Base-by-base conservation (phyloP, 30 jellyfish, hydroid and myxozoan species). In the Cassiopea andromeda region DNA sequence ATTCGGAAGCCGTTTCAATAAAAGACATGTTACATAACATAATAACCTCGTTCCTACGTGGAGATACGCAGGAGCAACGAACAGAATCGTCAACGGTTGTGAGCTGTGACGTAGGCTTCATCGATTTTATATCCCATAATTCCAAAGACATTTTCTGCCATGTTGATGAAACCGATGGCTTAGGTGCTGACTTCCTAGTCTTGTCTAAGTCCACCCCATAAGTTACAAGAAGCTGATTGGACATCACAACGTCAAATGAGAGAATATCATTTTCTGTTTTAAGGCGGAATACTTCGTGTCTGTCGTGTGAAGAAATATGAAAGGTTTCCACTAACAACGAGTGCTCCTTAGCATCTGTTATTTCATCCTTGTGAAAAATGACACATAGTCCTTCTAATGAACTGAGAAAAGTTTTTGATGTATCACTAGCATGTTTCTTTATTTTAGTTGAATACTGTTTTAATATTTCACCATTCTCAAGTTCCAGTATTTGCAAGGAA, bases 131-230 rank as follows among this genome's bases (percentile, higher is more conserved):
- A 75, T 83, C 90, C 92, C 97, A 90, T 83, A 90, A 82, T 69
- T 83, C 90, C 80, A 90, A 67, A 5, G 92, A 7, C 90, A 82
- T 90, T 48, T 82, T 81, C 69, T 82, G 92, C 82, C 92, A 77
- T 50, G 59, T 90, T 0, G 97, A 78, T 19, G 97, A 90, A 14
- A 81, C 91, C 1, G 96, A 80, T 12, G 96, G 89, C 83, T 89
- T 82, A 17, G 92, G 89, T 13, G 96, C 69, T 43, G 92, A 83
- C 69, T 80, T 70, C 1, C 92, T 77, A 43, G 60, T 73, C 44
- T 80, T 89, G 27, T 89, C 89, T 59, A 61, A 84, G 17, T 80
- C 18, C 7, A 77, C 84, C 2, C 85, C 88, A 75, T 66, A 79
- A 2, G 96, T 89, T 19, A 81, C 89, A 12, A 87, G 90, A 16